These are phyloP conservation scores for Allophyes oxyacanthae DNA, from an alignment of 2,888 invertebrate genomes.

Conservation along the genomic window DNA sequence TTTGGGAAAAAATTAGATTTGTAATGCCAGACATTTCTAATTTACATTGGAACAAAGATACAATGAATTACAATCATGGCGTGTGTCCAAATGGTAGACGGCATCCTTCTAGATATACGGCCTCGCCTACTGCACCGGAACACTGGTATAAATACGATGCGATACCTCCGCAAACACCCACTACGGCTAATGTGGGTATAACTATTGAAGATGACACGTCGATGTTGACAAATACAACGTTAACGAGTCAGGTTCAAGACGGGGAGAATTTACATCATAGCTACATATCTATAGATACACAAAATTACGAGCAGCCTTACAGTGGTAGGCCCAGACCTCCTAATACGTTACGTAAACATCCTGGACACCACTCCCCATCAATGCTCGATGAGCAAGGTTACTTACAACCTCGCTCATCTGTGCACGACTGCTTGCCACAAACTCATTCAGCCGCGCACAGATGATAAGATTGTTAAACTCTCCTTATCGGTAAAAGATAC, in stretches of 20 bases:
- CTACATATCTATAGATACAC: constrained; percentile 91
- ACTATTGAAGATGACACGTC: constrained; percentile 90
- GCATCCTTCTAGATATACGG: constrained; percentile 91
- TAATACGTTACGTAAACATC: constrained; percentile 83
- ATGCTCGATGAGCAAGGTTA: constrained; percentile 88
- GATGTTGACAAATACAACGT: constrained; percentile 90
- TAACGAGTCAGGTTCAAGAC: constrained; percentile 91
- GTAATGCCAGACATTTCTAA: constrained; percentile 94
- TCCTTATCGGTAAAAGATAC: constrained; percentile 81
- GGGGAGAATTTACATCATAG: constrained; percentile 91
- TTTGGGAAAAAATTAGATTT: constrained; percentile 96
- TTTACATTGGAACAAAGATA: constrained; percentile 90
- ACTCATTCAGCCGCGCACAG: constrained; percentile 84
- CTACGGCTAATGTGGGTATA: constrained; percentile 84
- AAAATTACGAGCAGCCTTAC: constrained; percentile 87
- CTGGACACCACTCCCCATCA: constrained; percentile 80
- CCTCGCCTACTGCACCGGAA: constrained; percentile 92
- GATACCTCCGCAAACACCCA: constrained; percentile 88
- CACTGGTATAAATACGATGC: constrained; percentile 92
- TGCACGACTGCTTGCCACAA: constrained; percentile 87
- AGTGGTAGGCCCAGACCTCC: constrained; percentile 83
- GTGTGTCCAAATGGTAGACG: constrained; percentile 89
- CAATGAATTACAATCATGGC: constrained; percentile 87
- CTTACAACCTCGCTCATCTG: constrained; percentile 86
- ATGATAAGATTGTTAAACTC: constrained; percentile 79